Base-by-base conservation (phyloP, 2,797 vertebrate species). In the Sebastes vulpes region DNA sequence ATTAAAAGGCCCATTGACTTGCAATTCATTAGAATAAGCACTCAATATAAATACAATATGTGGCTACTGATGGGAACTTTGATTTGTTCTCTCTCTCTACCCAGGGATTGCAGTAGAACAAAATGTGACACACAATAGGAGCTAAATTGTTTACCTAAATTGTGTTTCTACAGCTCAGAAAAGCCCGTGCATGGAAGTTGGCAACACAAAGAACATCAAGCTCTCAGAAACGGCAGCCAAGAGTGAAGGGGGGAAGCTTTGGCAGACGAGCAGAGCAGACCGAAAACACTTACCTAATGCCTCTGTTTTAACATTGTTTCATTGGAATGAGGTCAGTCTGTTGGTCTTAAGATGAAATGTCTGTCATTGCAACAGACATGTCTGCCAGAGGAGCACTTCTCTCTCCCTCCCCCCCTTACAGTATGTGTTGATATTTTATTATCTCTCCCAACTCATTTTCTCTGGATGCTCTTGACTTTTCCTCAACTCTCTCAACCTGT, bases 1-100 rank as follows among this genome's bases (percentile, higher is more conserved):
- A 90, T 89, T 87, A 89, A 88, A 85, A 75, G 89, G 68, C 85
- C 89, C 84, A 92, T 79, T 92, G 89, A 83, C 38, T 85, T 77
- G 31, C 63, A 82, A 26, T 84, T 93, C 29, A 85, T 89, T 77
- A 81, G 35, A 79, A 87, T 68, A 89, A 87, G 59, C 71, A 53
- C 72, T 88, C 77, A 54, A 65, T 89, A 81, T 56, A 77, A 89
- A 84, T 84, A 78, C 73, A 86, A 72, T 89, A 65, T 67, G 79
- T 25, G 56, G n/a, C 65, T 66, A 31, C 69, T 67, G 57, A 80
- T 64, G 35, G 29, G 28, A 77, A 58, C 56, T 66, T n/a, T 42
- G 52, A 78, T 75, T 54, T 14, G 18, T 18, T 63, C n/a, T 73
- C 21, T 71, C 63, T 48, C 18, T 18, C 65, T 58, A n/a, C 46